Conservation (phyloP, 2,888 invertebrate genomes). For the Phragmatobia fuliginosa region DNA sequence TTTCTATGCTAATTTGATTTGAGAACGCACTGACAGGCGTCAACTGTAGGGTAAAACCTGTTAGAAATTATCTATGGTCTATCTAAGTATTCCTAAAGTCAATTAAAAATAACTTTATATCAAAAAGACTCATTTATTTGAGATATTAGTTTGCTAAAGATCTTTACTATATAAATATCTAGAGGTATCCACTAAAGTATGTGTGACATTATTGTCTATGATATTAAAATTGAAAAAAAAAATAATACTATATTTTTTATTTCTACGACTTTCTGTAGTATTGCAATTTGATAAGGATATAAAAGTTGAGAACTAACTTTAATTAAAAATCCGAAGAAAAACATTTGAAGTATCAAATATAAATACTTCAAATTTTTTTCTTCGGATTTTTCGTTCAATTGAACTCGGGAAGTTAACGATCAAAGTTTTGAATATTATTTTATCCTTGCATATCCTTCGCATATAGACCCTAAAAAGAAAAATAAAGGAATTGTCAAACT, state of each 20-base stretch:
- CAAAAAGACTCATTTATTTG: background rate
- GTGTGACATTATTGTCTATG: too few species aligned
- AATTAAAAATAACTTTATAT: background rate
- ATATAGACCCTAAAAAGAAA: background rate
- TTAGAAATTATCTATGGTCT: background rate
- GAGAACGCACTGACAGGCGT: conserved; percentile 8
- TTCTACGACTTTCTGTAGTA: too few species aligned
- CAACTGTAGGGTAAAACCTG: background rate
- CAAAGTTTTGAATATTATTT: background rate
- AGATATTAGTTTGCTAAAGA: too few species aligned
- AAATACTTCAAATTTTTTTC: too few species aligned
- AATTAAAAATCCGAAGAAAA: background rate
- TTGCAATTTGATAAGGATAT: too few species aligned
- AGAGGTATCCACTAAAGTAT: too few species aligned
- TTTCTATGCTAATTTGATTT: conserved; percentile 16
- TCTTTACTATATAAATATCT: too few species aligned
- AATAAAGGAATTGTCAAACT: background rate
- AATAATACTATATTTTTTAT: too few species aligned
- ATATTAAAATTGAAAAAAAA: too few species aligned
- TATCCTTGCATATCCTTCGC: background rate
- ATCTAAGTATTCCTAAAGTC: background rate
- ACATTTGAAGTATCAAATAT: background rate
- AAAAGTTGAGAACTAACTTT: background rate
- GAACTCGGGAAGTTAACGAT: background rate
- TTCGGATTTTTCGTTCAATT: too few species aligned